phyloP scores from a whole-genome alignment of 2,113 vertebrate genomes.

The Poeciliopsis retropinna region DNA sequence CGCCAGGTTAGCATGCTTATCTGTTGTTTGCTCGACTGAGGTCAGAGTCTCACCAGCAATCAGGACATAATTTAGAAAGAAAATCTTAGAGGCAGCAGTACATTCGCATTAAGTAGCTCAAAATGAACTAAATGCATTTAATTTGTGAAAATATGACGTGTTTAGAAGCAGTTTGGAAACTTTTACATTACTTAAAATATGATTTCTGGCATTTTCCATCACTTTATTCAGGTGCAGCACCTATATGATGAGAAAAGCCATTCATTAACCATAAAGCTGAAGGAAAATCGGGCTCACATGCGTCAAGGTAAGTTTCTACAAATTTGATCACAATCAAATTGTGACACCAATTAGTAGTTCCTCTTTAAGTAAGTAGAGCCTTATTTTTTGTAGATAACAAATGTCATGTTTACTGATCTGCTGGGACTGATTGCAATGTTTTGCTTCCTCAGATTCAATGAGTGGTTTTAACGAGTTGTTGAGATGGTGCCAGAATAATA shows the following conservation, averaged over 20 bases:
- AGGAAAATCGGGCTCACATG: conserved; percentile 8
- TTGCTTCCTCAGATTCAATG: conserved; percentile 57
- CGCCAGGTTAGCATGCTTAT: conserved; percentile 81
- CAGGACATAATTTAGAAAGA: conserved; percentile 3
- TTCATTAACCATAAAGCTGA: conserved; percentile 60
- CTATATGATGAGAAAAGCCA: conserved; percentile 79
- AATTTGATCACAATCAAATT: not conserved
- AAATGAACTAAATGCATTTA: no score
- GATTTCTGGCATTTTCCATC: not conserved
- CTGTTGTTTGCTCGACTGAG: conserved; percentile 18
- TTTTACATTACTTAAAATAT: not conserved
- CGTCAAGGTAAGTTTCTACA: conserved; percentile 60
- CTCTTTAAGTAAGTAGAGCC: not conserved
- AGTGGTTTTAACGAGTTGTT: conserved; percentile 82
- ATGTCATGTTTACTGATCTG: not conserved
- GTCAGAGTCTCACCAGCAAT: not conserved
- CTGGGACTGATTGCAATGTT: not conserved
- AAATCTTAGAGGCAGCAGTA: not conserved
- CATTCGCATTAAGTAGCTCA: no score
- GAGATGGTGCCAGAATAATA: conserved; percentile 90
- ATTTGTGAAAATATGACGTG: no score
- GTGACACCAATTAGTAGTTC: not conserved
- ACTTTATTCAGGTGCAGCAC: conserved; percentile 71
- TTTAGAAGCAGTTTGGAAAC: not conserved
- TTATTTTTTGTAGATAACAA: not conserved